These are phyloP conservation scores for Dryocosmus kuriphilus DNA, from an alignment of 2,888 invertebrate species.

Conservation along the genomic window DNA sequence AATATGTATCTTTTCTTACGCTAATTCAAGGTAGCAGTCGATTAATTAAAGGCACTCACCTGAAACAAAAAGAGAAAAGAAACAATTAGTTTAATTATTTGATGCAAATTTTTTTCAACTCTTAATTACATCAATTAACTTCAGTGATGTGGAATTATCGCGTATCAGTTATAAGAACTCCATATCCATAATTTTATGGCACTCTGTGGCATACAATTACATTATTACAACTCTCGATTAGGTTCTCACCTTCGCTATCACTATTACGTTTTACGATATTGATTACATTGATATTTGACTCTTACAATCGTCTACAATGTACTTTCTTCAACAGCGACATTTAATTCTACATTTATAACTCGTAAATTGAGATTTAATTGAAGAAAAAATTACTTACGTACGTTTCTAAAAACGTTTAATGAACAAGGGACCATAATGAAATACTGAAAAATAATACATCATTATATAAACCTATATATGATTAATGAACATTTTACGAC, in stretches of 20 bases:
- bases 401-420: background rate
- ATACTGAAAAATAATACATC: background rate
- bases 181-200: conserved; percentile 3
- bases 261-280: conserved; percentile 27
- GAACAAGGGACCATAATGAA: background rate
- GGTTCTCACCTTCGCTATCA: background rate
- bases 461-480: too few relatives aligned
- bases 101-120: background rate
- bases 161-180: conserved; percentile 8
- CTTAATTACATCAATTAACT: conserved; percentile 1
- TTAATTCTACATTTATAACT: background rate
- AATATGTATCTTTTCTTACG: background rate
- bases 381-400: background rate
- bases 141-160: conserved; percentile 14
- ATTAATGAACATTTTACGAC: too few relatives aligned
- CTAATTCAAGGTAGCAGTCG: background rate
- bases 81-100: background rate
- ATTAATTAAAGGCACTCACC: conserved; percentile 9
- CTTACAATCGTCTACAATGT: conserved; percentile 3
- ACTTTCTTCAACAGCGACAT: background rate
- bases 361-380: background rate
- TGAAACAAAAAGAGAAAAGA: conserved; percentile 16
- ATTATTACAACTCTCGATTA: background rate
- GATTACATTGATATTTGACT: background rate
- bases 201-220: background rate